phyloP scores from a whole-genome alignment of 2,113 vertebrate genomes.

The Pimephales promelas region DNA sequence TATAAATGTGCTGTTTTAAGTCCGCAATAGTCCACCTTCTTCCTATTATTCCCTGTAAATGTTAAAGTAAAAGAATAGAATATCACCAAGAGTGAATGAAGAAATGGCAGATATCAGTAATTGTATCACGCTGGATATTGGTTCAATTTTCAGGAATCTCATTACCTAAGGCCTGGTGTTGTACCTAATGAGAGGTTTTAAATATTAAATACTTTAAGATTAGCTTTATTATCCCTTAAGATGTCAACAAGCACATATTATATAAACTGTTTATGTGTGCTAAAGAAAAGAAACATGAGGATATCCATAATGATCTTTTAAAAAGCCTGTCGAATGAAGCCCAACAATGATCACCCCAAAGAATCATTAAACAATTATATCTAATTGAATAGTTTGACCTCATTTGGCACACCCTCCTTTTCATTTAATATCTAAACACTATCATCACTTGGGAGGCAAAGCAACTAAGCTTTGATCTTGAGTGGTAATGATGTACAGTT shows the following conservation, averaged over 20 bases:
- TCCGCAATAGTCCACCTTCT: background rate
- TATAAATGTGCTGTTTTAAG: background rate
- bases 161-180: background rate
- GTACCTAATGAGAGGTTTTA: background rate
- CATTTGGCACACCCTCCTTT: slow-evolving; percentile 1
- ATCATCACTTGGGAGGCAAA: slow-evolving; percentile 15
- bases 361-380: slow-evolving; percentile 19
- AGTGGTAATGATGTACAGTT: slow-evolving; percentile 3
- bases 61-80: background rate
- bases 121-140: background rate
- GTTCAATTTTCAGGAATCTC: background rate
- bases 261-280: background rate
- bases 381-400: slow-evolving; percentile 27
- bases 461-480: background rate
- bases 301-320: background rate
- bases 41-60: background rate
- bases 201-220: background rate
- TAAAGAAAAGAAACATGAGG: background rate
- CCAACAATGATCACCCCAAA: slow-evolving; percentile 12
- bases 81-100: background rate
- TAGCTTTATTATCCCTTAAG: background rate
- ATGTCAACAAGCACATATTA: background rate
- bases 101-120: background rate
- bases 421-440: slow-evolving; percentile 22
- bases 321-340: slow-evolving; percentile 13